A percentile compares a stretch with the other conserved stretches of the same genome.
Conservation (phyloP, 2,888 invertebrate genomes). For the Lamproptera curius region DNA sequence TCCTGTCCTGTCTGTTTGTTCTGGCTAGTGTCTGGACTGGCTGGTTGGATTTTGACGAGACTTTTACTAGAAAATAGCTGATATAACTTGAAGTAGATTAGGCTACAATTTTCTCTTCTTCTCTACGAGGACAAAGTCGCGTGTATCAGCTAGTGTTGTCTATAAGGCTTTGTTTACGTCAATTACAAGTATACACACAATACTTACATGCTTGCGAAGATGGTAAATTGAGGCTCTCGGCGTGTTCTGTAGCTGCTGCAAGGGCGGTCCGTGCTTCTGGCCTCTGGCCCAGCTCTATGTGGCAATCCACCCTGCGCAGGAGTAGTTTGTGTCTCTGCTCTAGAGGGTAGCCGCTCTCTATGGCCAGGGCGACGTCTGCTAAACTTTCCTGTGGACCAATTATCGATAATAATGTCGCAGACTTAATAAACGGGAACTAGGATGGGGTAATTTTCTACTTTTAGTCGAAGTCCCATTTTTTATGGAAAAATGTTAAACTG, state of each 20-base stretch:
- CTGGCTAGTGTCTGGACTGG: too few relatives aligned
- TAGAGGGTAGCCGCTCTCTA: conserved; percentile 79
- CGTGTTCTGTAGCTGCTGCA: conserved; percentile 37
- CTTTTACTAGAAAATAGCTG: too few relatives aligned
- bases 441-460: too few relatives aligned
- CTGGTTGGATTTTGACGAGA: too few relatives aligned
- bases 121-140: too few relatives aligned
- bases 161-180: background rate
- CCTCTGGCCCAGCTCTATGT: conserved; percentile 67
- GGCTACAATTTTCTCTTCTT: too few relatives aligned
- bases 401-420: too few relatives aligned
- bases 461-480: too few relatives aligned
- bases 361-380: conserved; percentile 79
- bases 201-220: conserved; percentile 38
- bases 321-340: conserved; percentile 81
- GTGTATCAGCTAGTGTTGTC: background rate
- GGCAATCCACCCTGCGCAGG: conserved; percentile 81
- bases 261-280: conserved; percentile 52
- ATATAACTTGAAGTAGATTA: too few relatives aligned
- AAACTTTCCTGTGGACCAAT: conserved; percentile 75
- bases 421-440: too few relatives aligned
- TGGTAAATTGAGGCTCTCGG: conserved; percentile 34
- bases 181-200: background rate
- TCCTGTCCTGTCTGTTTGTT: too few relatives aligned
- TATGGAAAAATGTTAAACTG: too few relatives aligned